These are phyloP conservation scores for Nothoprocta pentlandii DNA, from an alignment of 2,113 vertebrate genomes.

Conservation along the genomic window DNA sequence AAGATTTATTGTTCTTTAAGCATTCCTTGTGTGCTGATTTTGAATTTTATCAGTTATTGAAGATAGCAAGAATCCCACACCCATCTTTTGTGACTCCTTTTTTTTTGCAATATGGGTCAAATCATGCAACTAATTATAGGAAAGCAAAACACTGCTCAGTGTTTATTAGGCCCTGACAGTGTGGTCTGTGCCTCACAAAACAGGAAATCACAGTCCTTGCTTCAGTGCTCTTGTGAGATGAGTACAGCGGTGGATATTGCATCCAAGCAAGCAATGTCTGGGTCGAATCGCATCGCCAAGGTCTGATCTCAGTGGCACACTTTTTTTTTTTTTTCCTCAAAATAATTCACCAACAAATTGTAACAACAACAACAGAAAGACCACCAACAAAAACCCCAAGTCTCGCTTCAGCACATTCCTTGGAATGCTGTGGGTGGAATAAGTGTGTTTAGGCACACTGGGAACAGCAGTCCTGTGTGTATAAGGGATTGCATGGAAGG, in stretches of 20 bases:
- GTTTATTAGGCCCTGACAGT: constrained; percentile 8
- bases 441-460: background rate
- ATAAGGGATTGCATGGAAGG: background rate
- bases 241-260: background rate
- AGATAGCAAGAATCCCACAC: background rate
- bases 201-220: constrained; percentile 43
- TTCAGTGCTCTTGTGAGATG: background rate
- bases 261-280: background rate
- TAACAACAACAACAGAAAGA: no score
- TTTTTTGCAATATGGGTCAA: background rate
- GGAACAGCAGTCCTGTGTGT: background rate
- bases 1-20: constrained; percentile 17
- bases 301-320: background rate
- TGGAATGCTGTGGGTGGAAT: background rate
- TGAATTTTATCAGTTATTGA: background rate
- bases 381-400: background rate
- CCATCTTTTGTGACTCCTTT: background rate
- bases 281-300: background rate
- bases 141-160: constrained; percentile 15
- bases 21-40: background rate
- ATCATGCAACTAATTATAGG: constrained; percentile 43
- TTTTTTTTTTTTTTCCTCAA: background rate
- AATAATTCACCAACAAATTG: no score
- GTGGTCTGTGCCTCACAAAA: background rate
- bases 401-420: background rate